These are phyloP conservation scores for Chymomyza costata DNA, from an alignment of 1,140 invertebrate species.

Conservation along the genomic window DNA sequence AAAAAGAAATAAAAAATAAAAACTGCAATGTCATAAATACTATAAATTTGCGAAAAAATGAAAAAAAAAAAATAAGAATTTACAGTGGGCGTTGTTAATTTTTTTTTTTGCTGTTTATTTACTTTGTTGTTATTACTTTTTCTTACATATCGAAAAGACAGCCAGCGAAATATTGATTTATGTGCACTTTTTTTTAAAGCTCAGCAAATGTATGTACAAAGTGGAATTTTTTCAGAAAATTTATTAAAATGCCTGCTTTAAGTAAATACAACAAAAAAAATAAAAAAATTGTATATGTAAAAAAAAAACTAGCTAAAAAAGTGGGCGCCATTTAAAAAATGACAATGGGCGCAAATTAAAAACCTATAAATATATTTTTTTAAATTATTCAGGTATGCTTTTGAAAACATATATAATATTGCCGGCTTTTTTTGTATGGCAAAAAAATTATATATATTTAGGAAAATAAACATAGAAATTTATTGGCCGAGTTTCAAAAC, in stretches of 20 bases:
- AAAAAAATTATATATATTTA: too few species aligned
- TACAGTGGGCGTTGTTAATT: slow-evolving; percentile 63
- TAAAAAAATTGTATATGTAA: slow-evolving; percentile 36
- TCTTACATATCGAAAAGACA: slow-evolving; percentile 33
- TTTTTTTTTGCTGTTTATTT: slow-evolving; percentile 61
- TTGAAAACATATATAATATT: too few species aligned
- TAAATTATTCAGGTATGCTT: too few species aligned
- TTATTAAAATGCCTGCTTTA: too few species aligned
- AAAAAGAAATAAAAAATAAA: slow-evolving; percentile 12
- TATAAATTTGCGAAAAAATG: slow-evolving; percentile 5
- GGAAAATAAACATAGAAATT: too few species aligned
- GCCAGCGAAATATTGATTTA: slow-evolving; percentile 71
- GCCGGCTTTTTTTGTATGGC: too few species aligned
- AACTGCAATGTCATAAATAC: slow-evolving; percentile 59
- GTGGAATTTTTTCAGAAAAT: slow-evolving; percentile 56
- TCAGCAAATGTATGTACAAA: slow-evolving; percentile 31
- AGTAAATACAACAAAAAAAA: too few species aligned
- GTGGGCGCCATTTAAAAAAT: slow-evolving; percentile 44
- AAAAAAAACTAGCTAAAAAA: not conserved
- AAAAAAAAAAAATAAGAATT: not conserved
- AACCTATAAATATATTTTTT: not conserved
- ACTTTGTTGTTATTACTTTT: slow-evolving; percentile 50
- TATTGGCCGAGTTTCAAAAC: too few species aligned
- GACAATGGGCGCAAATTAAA: slow-evolving; percentile 33
- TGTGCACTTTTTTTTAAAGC: slow-evolving; percentile 66